Base-by-base conservation (phyloP, 2,113 vertebrate genomes). In the Suncus etruscus region DNA sequence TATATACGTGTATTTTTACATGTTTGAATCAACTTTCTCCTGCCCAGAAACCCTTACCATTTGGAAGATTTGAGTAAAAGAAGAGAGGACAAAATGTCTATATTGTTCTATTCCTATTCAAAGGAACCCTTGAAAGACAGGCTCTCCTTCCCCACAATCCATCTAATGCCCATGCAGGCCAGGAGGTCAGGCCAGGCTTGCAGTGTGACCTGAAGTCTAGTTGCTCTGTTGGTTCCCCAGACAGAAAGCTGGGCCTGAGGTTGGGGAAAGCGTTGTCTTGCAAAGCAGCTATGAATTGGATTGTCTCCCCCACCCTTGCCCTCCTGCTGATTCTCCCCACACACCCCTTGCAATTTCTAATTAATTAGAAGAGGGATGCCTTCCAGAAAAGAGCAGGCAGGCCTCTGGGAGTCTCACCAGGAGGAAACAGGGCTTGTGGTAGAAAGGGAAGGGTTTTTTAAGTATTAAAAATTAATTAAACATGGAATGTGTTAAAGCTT, bases 361-460 rank as follows among this genome's bases (percentile, higher is more conserved):
- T 98, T 98, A 98, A 97, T 97, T 97, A 97, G 95, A 96, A 93
- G 93, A 97, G 95, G 86, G 70, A 76, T 92, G 96, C 97, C 97
- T 97, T 97, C 95, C 92, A 96, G 95, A 97, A 97, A 96, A 97
- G 90, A 96, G 94, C 94, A 82, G 93, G 75, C 92, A 54, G 83
- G 91, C 97, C 95, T 97, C 91, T 84, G 97, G 95, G 98, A 97
- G 91, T 95, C 97, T 96, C 91, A 95, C 95, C 95, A 97, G 97
- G 97, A 97, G 97, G 97, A 96, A 94, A 72, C 95, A 86, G 94
- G 96, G 96, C 97, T 96, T 92, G 91, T 86, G 84, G 94, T 96
- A 95, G 90, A 97, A 95, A 97, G 94, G 93, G 83, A 96, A 88
- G 84, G 54, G 92, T 97, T 97, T 93, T 97, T 96, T 95, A 87